Evolutionary conservation across 2,888 invertebrate species (phyloP), one percentile per base, ranked within the genome.

Genomic region (Amblyteles armatorius): DNA sequence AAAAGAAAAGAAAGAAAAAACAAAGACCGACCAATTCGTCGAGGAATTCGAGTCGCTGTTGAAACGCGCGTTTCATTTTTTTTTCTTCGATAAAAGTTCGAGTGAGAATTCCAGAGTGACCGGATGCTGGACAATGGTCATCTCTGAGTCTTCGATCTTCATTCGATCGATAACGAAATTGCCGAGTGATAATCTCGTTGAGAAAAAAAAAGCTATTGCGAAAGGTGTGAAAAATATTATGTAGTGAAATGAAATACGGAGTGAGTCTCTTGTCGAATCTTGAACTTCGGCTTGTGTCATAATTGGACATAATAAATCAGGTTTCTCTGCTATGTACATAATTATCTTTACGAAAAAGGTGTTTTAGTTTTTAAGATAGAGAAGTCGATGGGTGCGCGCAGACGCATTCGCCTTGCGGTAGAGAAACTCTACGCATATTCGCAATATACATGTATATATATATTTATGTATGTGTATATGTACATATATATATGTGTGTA

Each of bases 81-180:
- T 52, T n/a, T 6, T 13, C 48, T 7, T 74, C 16, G 36, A 19
- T 9, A 71, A 71, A 50, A 67, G 29, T 36, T 16, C 36, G n/a
- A 63, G 69, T 63, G 63, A 79, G 40, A 65, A 63, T 79, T 71
- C 52, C 16, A 33, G 67, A 78, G 48, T 63, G 79, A 52, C 67
- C 79, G n/a, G 71, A 83, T 83, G 79, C 83, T 79, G 79, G 76
- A 83, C 79, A 74, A 79, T 79, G 76, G 69, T 52, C 22, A 71
- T 63, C 60, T 71, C 44, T 33, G 29, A 63, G 44, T 26, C 6
- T 52, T 19, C 26, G 16, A 57, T 29, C 65, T 29, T 50, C 9
- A 26, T n/a, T 40, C 44, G 44, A 44, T 22, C 69, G 48, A 50
- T 2, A 29, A 33, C 16, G 11, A 65, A 65, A 63, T 22, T 44